Conservation (phyloP, 2,888 invertebrate genomes). For the Trachelus tabidus region DNA sequence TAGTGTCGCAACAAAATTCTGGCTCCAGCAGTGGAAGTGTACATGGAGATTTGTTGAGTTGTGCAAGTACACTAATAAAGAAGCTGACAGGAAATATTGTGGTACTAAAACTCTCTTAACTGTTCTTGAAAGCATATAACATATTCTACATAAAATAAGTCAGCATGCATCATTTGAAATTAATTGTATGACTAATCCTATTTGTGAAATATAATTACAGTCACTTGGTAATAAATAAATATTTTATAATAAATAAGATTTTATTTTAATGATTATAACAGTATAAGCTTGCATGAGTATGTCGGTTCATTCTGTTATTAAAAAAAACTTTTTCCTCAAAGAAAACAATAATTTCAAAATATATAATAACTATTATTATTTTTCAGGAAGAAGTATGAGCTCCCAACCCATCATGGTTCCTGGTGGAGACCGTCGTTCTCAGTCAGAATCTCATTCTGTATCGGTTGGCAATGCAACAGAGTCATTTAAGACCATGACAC, state of each 20-base stretch:
- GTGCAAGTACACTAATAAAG: neutral
- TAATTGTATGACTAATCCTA: neutral
- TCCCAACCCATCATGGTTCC: slow-evolving; percentile 63
- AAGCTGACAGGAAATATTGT: neutral
- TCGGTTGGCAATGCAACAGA: slow-evolving; percentile 51
- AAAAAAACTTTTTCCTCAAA: neutral
- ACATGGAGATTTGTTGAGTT: neutral
- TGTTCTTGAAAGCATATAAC: neutral
- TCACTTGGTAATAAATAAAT: neutral
- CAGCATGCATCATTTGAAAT: neutral
- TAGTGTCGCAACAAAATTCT: neutral
- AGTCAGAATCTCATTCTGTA: slow-evolving; percentile 49
- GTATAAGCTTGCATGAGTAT: neutral
- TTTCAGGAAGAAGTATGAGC: slow-evolving; percentile 43
- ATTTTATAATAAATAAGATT: neutral
- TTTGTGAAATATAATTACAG: neutral
- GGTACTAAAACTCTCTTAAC: neutral
- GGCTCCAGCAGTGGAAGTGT: neutral
- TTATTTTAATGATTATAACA: neutral
- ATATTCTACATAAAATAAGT: neutral
- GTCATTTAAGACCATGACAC: slow-evolving; percentile 54
- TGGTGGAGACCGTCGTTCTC: slow-evolving; percentile 50
- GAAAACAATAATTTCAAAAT: neutral
- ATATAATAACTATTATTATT: neutral
- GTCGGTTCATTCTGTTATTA: neutral